Percentiles rank a stretch among this genome's conserved stretches.
phyloP scores from a whole-genome alignment of 2,888 invertebrate genomes.

The Tethea ocularis region DNA sequence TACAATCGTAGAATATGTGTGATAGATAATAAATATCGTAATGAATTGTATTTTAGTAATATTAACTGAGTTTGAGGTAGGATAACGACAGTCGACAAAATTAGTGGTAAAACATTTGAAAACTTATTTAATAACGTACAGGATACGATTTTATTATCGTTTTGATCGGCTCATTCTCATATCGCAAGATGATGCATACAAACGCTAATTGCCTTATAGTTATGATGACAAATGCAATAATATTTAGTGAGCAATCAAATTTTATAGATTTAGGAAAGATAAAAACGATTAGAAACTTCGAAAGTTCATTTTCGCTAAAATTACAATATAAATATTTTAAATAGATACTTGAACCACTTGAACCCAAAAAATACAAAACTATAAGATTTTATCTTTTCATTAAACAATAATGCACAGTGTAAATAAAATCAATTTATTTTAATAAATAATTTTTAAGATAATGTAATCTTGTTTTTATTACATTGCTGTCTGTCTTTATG shows the following conservation, averaged over 20 bases:
- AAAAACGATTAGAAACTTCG: background rate
- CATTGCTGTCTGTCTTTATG: too few relatives aligned
- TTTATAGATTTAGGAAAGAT: background rate
- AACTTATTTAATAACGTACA: too few relatives aligned
- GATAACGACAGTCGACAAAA: background rate
- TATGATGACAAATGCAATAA: background rate
- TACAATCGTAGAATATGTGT: background rate
- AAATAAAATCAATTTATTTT: slow-evolving; percentile 77
- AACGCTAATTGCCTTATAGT: background rate
- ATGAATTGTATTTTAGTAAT: too few relatives aligned
- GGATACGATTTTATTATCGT: background rate
- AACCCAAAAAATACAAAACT: background rate
- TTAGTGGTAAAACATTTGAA: background rate
- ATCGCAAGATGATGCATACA: background rate
- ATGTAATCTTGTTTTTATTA: slow-evolving; percentile 28
- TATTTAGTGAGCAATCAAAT: background rate
- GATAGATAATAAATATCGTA: background rate
- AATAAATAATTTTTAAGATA: slow-evolving; percentile 62
- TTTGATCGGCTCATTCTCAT: background rate
- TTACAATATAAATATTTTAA: background rate
- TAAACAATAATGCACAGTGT: slow-evolving; percentile 43
- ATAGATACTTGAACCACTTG: background rate
- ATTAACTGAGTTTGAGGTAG: background rate
- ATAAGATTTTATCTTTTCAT: background rate
- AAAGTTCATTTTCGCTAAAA: background rate